Base-by-base conservation (phyloP, 2,113 vertebrate genomes). In the Murina feae region DNA sequence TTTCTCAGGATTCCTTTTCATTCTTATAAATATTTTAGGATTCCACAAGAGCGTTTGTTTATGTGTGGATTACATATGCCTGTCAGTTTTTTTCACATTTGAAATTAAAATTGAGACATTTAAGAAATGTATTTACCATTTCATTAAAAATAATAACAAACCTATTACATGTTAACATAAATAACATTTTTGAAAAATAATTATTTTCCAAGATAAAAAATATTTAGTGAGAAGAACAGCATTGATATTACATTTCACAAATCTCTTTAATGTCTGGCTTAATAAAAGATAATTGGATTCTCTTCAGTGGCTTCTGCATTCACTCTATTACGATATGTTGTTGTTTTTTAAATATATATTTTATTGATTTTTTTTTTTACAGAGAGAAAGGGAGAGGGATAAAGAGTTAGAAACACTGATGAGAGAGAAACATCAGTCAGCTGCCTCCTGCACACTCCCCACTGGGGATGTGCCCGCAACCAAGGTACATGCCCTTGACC, bases 1-100 rank as follows among this genome's bases (percentile, higher is more conserved):
- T n/a, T 86, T 51, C 82, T 95, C 51, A 35, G 58, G 18, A 66
- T 89, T 86, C 37, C 75, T 93, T 90, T 95, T 93, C 32, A 66
- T 30, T 63, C 42, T 87, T 91, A 90, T 80, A 91, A 86, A 80
- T 86, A 89, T 86, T 47, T 58, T 44, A 74, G 55, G 49, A 55
- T 37, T 2, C 42, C 51, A 74, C 32, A 35, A 23, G 76, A 93
- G 28, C 20, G 72, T 65, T 72, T 81, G 75, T 87, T 86, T 71
- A 17, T 66, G 47, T 86, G 9, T 71, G 7, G 25, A 12, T 83
- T 83, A 63, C 9, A 37, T 72, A 71, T 80, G 20, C 23, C 32
- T 37, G 76, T 58, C 37, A 37, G 7, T 35, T 88, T 82, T 55
- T 88, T 72, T 42, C 18, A 14, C 49, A n/a, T 91, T 86, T 79